Evolutionary conservation across 1,140 invertebrate species (phyloP).

Genomic region (Heliothis subflexa): DNA sequence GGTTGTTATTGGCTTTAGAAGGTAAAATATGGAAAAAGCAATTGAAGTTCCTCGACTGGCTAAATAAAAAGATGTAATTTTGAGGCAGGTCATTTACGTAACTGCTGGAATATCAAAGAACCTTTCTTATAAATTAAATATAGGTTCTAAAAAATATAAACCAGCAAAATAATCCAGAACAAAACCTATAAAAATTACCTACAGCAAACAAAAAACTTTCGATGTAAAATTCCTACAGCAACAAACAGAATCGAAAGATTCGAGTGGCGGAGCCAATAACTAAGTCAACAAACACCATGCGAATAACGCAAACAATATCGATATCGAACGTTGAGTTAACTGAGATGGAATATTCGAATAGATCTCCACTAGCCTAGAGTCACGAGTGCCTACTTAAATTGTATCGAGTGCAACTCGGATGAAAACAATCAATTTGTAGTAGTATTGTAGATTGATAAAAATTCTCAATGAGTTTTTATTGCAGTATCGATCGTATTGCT

Average conservation of each 20-base stretch:
- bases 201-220: neutral
- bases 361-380: neutral
- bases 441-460: no score
- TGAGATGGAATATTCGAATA: slow-evolving; percentile 27
- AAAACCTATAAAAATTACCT: neutral
- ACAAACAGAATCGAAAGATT: slow-evolving; percentile 20
- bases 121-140: no score
- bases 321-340: slow-evolving; percentile 16
- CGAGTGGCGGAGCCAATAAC: slow-evolving; percentile 36
- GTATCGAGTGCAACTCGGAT: neutral
- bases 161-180: neutral
- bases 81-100: no score
- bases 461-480: no score
- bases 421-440: no score
- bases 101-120: no score
- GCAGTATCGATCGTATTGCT: no score
- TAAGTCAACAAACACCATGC: slow-evolving; percentile 34
- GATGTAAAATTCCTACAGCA: slow-evolving; percentile 13
- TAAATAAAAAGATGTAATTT: no score
- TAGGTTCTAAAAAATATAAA: no score
- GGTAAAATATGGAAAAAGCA: neutral
- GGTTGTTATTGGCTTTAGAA: neutral
- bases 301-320: slow-evolving; percentile 38
- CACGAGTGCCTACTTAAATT: slow-evolving; percentile 8
- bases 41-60: no score